A percentile compares a stretch with the other conserved stretches of the same genome.
phyloP scores from a whole-genome alignment of 2,797 vertebrate species.

The Cyprinella venusta region DNA sequence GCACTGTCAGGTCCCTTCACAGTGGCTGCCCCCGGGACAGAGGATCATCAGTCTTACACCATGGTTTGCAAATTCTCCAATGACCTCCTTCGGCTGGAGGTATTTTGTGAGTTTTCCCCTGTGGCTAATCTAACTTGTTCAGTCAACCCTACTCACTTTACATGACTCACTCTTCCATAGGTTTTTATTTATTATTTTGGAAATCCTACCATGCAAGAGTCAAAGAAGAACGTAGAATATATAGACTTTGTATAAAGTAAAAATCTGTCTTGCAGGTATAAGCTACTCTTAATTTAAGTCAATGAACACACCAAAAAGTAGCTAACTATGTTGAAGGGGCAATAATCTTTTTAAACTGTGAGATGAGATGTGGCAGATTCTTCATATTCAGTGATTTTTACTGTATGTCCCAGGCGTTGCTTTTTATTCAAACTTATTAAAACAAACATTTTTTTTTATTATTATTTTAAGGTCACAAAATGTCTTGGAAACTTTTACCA shows the following conservation, averaged over 20 bases:
- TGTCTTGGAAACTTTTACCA: background rate
- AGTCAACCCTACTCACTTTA: slow-evolving; percentile 48
- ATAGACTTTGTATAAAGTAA: background rate
- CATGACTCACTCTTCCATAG: slow-evolving; percentile 42
- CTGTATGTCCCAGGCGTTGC: background rate
- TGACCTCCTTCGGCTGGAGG: slow-evolving; percentile 57
- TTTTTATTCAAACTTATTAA: background rate
- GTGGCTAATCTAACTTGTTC: slow-evolving; percentile 57
- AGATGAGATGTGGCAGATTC: background rate
- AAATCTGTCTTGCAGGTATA: background rate
- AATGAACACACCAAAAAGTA: background rate
- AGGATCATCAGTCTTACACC: slow-evolving; percentile 60
- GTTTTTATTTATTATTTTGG: slow-evolving; percentile 25
- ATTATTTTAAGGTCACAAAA: background rate
- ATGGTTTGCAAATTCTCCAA: slow-evolving; percentile 59
- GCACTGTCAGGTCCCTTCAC: slow-evolving; percentile 63
- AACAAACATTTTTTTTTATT: background rate
- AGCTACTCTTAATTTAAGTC: slow-evolving; percentile 1
- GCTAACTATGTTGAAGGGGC: background rate
- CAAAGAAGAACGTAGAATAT: background rate
- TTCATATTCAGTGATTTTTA: background rate
- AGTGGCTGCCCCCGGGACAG: slow-evolving; percentile 63
- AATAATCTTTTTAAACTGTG: background rate
- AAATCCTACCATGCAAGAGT: slow-evolving; percentile 4
- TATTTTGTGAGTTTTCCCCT: slow-evolving; percentile 55